These are phyloP conservation scores for Epizoanthus ramosus DNA, from an alignment of 92 coral and sea anemone species.

Conservation along the genomic window DNA sequence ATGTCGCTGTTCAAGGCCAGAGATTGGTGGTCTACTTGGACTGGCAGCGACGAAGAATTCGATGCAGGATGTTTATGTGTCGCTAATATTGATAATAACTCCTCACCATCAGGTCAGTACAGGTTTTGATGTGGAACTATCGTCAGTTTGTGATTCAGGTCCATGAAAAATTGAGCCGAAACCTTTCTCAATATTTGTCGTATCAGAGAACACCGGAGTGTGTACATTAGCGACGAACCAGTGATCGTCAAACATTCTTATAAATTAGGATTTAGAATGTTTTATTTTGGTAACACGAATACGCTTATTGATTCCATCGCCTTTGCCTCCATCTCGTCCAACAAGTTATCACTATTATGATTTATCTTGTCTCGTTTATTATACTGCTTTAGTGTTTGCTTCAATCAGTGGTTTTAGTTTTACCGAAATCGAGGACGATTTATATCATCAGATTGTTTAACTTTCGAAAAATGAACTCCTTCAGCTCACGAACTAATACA, in stretches of 20 bases:
- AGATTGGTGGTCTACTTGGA: slow-evolving; percentile 99
- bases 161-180: not conserved
- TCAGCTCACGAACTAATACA: too few relatives aligned
- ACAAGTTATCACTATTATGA: not conserved
- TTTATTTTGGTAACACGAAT: not conserved
- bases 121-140: not conserved
- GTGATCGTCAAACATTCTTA: not conserved
- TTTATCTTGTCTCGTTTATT: not conserved
- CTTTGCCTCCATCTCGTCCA: not conserved
- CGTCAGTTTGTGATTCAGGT: not conserved
- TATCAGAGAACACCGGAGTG: slow-evolving; percentile 5
- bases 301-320: not conserved
- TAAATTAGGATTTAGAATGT: not conserved
- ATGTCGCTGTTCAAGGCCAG: slow-evolving; percentile 99
- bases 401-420: too few relatives aligned
- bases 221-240: slow-evolving; percentile 37
- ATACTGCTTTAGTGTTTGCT: too few relatives aligned
- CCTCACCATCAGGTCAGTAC: slow-evolving; percentile 71
- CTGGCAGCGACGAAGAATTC: slow-evolving; percentile 98
- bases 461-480: too few relatives aligned
- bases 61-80: slow-evolving; percentile 95
- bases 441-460: too few relatives aligned
- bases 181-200: not conserved
- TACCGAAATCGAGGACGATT: too few relatives aligned
- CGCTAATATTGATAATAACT: slow-evolving; percentile 90